Base-by-base conservation (phyloP, 2,113 vertebrate species). In the Epinephelus moara region DNA sequence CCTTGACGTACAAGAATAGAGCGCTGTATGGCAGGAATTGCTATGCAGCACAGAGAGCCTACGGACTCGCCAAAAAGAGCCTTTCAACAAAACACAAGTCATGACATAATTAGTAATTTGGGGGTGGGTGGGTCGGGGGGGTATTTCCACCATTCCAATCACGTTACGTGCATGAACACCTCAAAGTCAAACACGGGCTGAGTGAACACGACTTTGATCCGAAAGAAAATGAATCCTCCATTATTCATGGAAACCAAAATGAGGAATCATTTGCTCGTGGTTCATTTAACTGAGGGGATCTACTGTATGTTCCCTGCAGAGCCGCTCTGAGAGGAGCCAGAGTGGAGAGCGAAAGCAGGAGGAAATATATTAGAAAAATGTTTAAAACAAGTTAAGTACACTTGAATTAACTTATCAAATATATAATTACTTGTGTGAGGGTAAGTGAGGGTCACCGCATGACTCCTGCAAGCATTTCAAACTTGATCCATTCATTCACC, bases 181-280 rank as follows among this genome's bases (percentile, higher is more conserved):
- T 88, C 52, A 78, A 76, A 92, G 84, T 89, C 87, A 80, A 83
- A 85, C 53, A 45, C 62, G 6, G 55, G 40, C 68, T 17, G 74
- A 55, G 81, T 66, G 86, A 87, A 85, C 76, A 79, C 15, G 61
- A 88, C 82, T 87, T 79, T 87, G 75, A 85, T 79, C 71, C 2
- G 5, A 81, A 59, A 86, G 81, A 86, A 93, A 90, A 91, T 80
- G 49, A 92, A 82, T 77, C 40, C 27, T 83, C 59, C 42, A 88
- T 90, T 86, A 91, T 85, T 91, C 87, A 91, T 80, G 49, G 52
- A 27, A 80, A 85, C 52, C 27, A 71, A 89, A 87, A 82, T 82
- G 82, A 91, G 83, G 80, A 90, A 75, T 85, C 40, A 69, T 85
- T 88, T 88, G 55, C 69, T 85, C 73, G 61, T 47, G 89, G 82